These are phyloP conservation scores for Zeus faber DNA, from an alignment of 2,113 vertebrate genomes.

Conservation along the genomic window DNA sequence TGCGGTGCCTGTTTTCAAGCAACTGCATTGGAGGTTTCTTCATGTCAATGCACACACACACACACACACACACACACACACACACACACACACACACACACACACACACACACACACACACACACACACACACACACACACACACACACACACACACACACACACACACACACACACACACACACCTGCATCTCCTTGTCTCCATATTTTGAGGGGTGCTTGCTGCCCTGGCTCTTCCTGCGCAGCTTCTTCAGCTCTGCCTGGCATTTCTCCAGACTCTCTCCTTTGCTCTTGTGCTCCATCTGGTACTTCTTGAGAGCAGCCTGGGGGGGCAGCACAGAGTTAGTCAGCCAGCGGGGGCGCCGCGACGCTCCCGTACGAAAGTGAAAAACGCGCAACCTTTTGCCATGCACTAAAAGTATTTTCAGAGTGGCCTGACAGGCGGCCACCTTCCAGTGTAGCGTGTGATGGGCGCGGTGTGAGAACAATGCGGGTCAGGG, in stretches of 20 bases:
- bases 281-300: conserved; percentile 91
- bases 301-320: conserved; percentile 97
- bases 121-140: not conserved
- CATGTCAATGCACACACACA: not conserved
- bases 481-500: too few relatives aligned
- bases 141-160: conserved; percentile 10
- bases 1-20: not conserved
- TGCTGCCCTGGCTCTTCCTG: conserved; percentile 98
- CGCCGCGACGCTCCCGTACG: not conserved
- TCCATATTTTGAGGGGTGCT: conserved; percentile 95
- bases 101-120: not conserved
- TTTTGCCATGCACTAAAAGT: too few relatives aligned
- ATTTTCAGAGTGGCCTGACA: too few relatives aligned
- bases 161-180: conserved; percentile 25
- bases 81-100: conserved; percentile 12
- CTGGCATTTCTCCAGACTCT: conserved; percentile 95
- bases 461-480: too few relatives aligned
- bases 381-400: too few relatives aligned
- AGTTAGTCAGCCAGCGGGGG: conserved; percentile 33
- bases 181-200: conserved; percentile 98
- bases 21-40: too few relatives aligned
- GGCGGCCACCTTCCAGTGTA: too few relatives aligned
- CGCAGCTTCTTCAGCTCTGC: conserved; percentile 95
- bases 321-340: conserved; percentile 79
- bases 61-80: conserved; percentile 4